Conservation (phyloP, 2,888 invertebrate species). For the Fragum whitleyi region DNA sequence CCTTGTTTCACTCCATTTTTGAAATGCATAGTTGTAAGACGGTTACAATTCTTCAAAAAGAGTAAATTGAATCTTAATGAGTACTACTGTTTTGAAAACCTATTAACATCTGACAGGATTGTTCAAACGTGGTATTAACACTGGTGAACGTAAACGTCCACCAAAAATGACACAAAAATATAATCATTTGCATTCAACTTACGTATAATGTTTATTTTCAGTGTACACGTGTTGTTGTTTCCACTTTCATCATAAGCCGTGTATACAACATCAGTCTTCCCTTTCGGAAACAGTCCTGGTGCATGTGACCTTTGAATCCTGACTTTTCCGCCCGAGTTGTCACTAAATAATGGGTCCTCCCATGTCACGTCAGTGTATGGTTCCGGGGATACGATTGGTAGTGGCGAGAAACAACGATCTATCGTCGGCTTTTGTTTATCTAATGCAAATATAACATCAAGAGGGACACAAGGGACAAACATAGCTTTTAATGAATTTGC, state of each 20-base stretch:
- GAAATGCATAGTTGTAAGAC: too few relatives aligned
- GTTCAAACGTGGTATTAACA: too few relatives aligned
- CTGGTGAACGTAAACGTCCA: too few relatives aligned
- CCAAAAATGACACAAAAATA: too few relatives aligned
- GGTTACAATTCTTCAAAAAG: too few relatives aligned
- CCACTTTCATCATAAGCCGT: slow-evolving; percentile 88
- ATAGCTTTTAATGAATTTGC: neutral
- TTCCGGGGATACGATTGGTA: slow-evolving; percentile 85
- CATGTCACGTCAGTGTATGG: slow-evolving; percentile 84
- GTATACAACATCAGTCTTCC: slow-evolving; percentile 88
- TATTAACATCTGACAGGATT: too few relatives aligned
- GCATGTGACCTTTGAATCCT: slow-evolving; percentile 84
- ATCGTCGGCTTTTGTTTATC: slow-evolving; percentile 88
- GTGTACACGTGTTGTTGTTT: slow-evolving; percentile 88
- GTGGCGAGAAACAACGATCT: slow-evolving; percentile 87
- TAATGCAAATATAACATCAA: too few relatives aligned
- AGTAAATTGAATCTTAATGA: too few relatives aligned
- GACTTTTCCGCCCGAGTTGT: slow-evolving; percentile 87
- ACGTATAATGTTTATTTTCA: slow-evolving; percentile 87
- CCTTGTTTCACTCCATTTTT: too few relatives aligned
- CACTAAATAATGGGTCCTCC: slow-evolving; percentile 88
- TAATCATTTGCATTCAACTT: too few relatives aligned
- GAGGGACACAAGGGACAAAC: neutral
- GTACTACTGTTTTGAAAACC: too few relatives aligned
- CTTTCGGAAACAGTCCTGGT: slow-evolving; percentile 87